Conservation (phyloP, 2,888 invertebrate species). For the Seladonia tumulorum region DNA sequence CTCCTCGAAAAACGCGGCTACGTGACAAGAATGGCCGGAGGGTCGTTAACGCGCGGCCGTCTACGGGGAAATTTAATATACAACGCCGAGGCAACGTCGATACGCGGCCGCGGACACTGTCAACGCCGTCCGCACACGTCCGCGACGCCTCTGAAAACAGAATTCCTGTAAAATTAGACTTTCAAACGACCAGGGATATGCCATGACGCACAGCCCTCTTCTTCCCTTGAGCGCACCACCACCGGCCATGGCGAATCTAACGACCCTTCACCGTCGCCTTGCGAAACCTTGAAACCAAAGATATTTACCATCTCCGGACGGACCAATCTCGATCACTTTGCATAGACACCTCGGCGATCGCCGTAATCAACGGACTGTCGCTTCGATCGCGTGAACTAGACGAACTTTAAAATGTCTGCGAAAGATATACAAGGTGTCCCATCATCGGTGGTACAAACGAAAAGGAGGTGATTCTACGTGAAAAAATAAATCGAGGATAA, state of each 20-base stretch:
- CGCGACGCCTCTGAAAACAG: constrained; percentile 22
- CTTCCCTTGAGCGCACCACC: background rate
- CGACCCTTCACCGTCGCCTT: constrained; percentile 6
- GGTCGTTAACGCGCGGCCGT: constrained; percentile 17
- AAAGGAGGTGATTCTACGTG: too few relatives aligned
- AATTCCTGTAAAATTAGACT: constrained; percentile 66
- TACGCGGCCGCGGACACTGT: constrained; percentile 13
- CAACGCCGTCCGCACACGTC: background rate
- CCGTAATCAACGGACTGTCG: background rate
- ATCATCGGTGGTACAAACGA: too few relatives aligned
- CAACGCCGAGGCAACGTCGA: constrained; percentile 1
- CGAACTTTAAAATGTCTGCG: background rate
- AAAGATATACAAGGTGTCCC: too few relatives aligned
- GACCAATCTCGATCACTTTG: background rate
- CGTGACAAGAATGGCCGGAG: constrained; percentile 23
- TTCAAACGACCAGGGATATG: constrained; percentile 62
- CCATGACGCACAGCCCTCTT: background rate
- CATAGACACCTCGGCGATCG: background rate
- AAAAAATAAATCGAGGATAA: too few relatives aligned
- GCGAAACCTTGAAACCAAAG: background rate
- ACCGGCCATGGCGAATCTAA: background rate
- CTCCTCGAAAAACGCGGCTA: constrained; percentile 15
- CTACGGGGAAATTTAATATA: constrained; percentile 28
- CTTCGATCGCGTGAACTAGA: background rate
- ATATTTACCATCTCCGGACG: background rate